Evolutionary conservation across 1,140 invertebrate species (phyloP).

Genomic region (Choristoneura fumiferana): DNA sequence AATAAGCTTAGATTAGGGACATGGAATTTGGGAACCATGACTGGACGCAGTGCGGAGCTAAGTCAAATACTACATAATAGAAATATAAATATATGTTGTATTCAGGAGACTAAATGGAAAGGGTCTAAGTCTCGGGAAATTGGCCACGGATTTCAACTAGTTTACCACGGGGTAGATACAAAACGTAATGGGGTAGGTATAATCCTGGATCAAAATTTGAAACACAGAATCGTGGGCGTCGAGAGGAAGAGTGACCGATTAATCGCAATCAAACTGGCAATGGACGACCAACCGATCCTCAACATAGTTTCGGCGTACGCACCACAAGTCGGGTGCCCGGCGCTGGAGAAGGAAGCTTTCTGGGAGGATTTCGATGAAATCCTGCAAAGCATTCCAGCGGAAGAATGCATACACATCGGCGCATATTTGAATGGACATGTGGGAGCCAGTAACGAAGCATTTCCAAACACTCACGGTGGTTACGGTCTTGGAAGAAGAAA

Average conservation of each 20-base stretch:
- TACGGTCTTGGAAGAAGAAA: no score
- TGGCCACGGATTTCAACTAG: conserved; percentile 21
- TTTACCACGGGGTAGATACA: conserved; percentile 20
- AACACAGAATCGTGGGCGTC: conserved; percentile 7
- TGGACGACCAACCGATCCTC: conserved; percentile 12
- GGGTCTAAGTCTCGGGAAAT: conserved; percentile 25
- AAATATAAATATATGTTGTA: conserved; percentile 25
- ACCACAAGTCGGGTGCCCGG: no score
- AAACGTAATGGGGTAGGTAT: conserved; percentile 20
- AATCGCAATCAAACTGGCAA: conserved; percentile 13
- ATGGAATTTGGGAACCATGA: conserved; percentile 23
- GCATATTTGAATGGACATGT: no score
- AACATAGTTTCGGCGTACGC: conserved; percentile 46
- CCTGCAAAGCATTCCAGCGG: no score
- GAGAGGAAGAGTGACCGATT: conserved; percentile 18
- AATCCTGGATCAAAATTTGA: background rate
- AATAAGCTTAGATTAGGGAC: conserved; percentile 3
- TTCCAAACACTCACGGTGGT: no score
- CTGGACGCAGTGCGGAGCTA: conserved; percentile 19
- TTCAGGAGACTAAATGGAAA: conserved; percentile 28
- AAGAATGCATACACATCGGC: no score
- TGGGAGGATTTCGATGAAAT: no score
- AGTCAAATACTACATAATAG: conserved; percentile 12
- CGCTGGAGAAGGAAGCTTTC: no score
- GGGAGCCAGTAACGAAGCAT: no score